phyloP scores from a whole-genome alignment of 2,888 invertebrate species.

The Caenorhabditis drosophilae region DNA sequence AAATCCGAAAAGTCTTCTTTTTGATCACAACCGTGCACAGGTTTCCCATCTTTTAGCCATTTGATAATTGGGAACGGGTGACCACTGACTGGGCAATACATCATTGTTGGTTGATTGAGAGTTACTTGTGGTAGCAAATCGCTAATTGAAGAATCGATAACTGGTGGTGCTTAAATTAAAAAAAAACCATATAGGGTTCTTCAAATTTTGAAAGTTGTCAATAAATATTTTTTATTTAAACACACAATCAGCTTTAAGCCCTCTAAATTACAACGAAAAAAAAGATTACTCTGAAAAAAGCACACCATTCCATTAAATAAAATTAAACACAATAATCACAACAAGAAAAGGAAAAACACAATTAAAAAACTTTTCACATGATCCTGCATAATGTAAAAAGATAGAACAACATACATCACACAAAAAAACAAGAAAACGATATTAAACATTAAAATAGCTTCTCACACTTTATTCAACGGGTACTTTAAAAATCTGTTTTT shows the following conservation, averaged over 20 bases:
- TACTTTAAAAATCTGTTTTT: slow-evolving; percentile 27
- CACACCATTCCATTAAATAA: not conserved
- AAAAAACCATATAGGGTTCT: not conserved
- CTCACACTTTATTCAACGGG: slow-evolving; percentile 18
- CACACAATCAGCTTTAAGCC: too few relatives aligned
- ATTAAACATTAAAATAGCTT: too few relatives aligned
- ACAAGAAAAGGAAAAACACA: too few relatives aligned
- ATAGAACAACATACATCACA: too few relatives aligned
- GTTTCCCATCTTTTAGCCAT: slow-evolving; percentile 59
- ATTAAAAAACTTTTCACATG: too few relatives aligned
- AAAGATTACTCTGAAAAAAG: too few relatives aligned
- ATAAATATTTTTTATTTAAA: too few relatives aligned
- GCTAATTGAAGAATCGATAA: slow-evolving; percentile 69
- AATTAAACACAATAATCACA: not conserved
- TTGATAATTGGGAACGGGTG: slow-evolving; percentile 64
- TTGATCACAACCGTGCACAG: too few relatives aligned
- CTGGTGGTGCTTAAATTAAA: slow-evolving; percentile 70
- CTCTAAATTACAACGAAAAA: too few relatives aligned
- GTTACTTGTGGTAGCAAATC: slow-evolving; percentile 68
- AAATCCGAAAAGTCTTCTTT: not conserved
- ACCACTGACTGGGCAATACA: slow-evolving; percentile 66
- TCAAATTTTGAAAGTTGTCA: too few relatives aligned
- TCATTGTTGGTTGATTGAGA: slow-evolving; percentile 56
- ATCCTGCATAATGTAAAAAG: too few relatives aligned
- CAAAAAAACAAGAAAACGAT: too few relatives aligned